Base-by-base conservation (phyloP, 2,113 vertebrate genomes). In the Phaethornis superciliosus region DNA sequence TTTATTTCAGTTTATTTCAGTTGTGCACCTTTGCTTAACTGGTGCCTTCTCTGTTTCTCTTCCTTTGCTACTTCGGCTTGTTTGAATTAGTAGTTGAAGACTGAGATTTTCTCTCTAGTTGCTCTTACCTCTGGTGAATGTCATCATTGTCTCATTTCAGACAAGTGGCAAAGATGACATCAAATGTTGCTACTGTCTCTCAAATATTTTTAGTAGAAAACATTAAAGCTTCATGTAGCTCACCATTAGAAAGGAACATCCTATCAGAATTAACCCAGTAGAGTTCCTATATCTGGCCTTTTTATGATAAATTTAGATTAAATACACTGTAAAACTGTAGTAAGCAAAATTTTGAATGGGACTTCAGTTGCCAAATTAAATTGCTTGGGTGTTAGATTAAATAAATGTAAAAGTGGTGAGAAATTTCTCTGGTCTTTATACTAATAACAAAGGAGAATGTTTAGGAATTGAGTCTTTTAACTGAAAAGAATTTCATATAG, bases 311-410 rank as follows among this genome's bases (percentile, higher is more conserved):
- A 59, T 55, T 89, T 68, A 60, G 54, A 78, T 87, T 81, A 93
- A 89, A 74, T 67, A 49, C 8, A 3, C 23, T 71, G 30, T 80
- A 42, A 93, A 93, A 12, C 7, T 24, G n/a, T 42, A 78, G 78
- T 63, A 63, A 89, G 81, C 65, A 96, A 59, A 84, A 86, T 63
- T 71, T 32, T 59, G 75, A 67, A 56, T 63, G 47, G 20, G 52
- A 18, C 20, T 87, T 76, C 30, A 67, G 58, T 63, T 91, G 74
- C 49, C 70, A 94, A 91, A 75, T 81, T 90, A 78, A 90, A 78
- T 86, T 37, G 27, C 32, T 37, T 82, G 65, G 23, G 26, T 85
- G 56, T 70, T 52, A 71, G 85, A 80, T 85, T 32, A 80, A 54
- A 85, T 87, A 68, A 88, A 78, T 75, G 37, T 68, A 68, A 76